Percentiles rank a stretch among this genome's conserved stretches.
These are phyloP conservation scores for Oceanodroma leucorhoa DNA, from an alignment of 2,797 vertebrate genomes.

Conservation along the genomic window DNA sequence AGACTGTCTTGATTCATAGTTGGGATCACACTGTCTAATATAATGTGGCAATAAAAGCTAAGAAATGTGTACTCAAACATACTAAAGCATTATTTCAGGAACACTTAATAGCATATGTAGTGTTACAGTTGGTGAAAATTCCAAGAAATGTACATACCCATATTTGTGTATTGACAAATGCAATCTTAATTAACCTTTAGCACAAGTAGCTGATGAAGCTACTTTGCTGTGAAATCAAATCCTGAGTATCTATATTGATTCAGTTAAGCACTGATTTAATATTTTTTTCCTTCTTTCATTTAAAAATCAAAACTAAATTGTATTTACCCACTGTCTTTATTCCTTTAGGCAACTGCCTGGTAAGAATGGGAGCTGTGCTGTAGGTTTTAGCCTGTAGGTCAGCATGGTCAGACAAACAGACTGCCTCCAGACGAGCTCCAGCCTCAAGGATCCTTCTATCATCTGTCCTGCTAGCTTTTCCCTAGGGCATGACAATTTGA, in stretches of 20 bases:
- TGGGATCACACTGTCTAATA: neutral
- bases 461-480: neutral
- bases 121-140: neutral
- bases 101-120: neutral
- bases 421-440: neutral
- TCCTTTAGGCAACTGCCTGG: neutral
- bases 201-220: slow-evolving; percentile 1
- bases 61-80: neutral
- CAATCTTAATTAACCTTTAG: slow-evolving; percentile 32
- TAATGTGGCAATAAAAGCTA: neutral
- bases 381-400: neutral
- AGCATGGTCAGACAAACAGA: neutral
- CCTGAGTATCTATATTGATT: neutral
- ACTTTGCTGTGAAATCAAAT: neutral
- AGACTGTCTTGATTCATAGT: neutral
- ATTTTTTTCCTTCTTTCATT: neutral
- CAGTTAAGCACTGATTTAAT: neutral
- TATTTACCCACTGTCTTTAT: neutral
- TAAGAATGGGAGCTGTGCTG: neutral
- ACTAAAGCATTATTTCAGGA: neutral
- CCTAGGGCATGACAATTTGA: neutral
- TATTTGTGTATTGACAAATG: slow-evolving; percentile 19
- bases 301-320: neutral
- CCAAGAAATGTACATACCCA: neutral
- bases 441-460: neutral